A percentile compares a stretch with the other conserved stretches of the same genome.
These are phyloP conservation scores for Chrysopilus asiliformis DNA, from an alignment of 2,888 invertebrate genomes.

Conservation along the genomic window DNA sequence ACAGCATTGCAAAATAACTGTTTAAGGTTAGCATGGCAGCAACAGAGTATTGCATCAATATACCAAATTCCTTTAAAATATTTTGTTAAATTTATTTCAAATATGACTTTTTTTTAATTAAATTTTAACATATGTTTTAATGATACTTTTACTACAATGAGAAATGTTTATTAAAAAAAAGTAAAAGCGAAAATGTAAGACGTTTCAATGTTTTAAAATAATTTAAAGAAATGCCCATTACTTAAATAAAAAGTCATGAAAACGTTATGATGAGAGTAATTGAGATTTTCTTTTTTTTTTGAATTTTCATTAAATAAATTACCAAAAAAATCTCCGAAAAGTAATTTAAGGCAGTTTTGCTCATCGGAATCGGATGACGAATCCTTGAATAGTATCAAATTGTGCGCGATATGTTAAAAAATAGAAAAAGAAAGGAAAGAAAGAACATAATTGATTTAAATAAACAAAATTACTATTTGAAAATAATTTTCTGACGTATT, in stretches of 20 bases:
- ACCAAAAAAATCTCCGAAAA: conserved; percentile 54
- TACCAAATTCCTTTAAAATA: too few species aligned
- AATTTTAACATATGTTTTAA: too few species aligned
- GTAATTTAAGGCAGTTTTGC: conserved; percentile 58
- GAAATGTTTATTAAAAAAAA: too few species aligned
- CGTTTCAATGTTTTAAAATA: conserved; percentile 2
- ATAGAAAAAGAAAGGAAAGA: conserved; percentile 7
- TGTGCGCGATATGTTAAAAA: neutral
- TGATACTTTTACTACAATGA: too few species aligned
- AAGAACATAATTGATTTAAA: neutral
- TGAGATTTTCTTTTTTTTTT: neutral
- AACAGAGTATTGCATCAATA: too few species aligned
- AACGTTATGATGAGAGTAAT: too few species aligned
- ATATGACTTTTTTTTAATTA: too few species aligned
- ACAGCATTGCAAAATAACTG: too few species aligned
- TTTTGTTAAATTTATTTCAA: too few species aligned
- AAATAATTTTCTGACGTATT: neutral
- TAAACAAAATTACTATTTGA: neutral
- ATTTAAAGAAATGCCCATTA: conserved; percentile 4
- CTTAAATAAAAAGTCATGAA: too few species aligned
- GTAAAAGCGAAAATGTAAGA: neutral
- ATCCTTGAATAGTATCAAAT: conserved; percentile 20
- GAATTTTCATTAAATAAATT: conserved; percentile 23
- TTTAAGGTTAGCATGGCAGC: too few species aligned
- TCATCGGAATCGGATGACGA: conserved; percentile 36